A percentile compares a stretch with the other conserved stretches of the same genome.
These are phyloP conservation scores for Scylla paramamosain DNA, from an alignment of 1,140 invertebrate species.

Conservation along the genomic window DNA sequence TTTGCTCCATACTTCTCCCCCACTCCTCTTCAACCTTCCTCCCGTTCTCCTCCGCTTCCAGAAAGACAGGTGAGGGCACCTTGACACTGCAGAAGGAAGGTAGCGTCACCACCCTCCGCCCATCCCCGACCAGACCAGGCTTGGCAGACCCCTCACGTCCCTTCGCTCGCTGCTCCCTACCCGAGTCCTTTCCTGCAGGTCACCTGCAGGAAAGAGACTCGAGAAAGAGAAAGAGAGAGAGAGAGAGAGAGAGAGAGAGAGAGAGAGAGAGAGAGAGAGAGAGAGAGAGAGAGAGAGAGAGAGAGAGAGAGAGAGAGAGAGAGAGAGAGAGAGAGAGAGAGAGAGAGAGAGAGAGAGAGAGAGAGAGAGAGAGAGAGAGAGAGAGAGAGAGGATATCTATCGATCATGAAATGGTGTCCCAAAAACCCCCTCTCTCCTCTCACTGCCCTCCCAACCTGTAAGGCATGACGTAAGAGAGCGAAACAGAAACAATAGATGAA, in stretches of 20 bases:
- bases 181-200: neutral
- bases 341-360: neutral
- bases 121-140: neutral
- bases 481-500: conserved; percentile 3
- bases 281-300: neutral
- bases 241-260: neutral
- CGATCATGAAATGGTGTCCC: neutral
- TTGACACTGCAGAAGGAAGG: neutral
- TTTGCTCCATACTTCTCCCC: neutral
- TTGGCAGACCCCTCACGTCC: too few relatives aligned
- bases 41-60: neutral
- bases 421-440: neutral
- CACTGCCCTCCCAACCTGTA: neutral
- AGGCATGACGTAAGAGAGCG: neutral
- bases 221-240: neutral
- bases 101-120: neutral
- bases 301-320: neutral
- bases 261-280: neutral
- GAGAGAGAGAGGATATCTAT: neutral
- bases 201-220: neutral
- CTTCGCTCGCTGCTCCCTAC: too few relatives aligned
- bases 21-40: neutral
- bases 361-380: neutral
- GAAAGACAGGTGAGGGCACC: neutral
- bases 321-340: too few relatives aligned